phyloP scores from a whole-genome alignment of 2,113 vertebrate genomes.

The Pygoscelis adeliae region DNA sequence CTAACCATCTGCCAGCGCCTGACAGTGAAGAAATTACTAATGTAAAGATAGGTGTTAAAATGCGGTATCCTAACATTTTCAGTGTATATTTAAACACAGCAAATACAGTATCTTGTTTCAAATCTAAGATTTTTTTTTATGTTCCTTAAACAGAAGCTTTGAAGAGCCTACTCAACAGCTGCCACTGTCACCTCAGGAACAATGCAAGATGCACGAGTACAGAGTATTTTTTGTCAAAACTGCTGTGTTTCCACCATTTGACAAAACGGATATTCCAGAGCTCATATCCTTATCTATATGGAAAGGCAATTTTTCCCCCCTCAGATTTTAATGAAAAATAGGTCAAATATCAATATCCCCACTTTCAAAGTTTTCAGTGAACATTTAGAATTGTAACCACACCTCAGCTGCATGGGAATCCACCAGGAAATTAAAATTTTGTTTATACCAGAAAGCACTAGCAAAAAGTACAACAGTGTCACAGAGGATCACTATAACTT shows the following conservation, averaged over 20 bases:
- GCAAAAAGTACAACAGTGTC: neutral
- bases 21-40: neutral
- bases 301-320: neutral
- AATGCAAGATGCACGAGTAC: neutral
- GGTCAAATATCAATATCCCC: neutral
- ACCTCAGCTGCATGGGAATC: neutral
- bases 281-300: accelerated
- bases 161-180: neutral
- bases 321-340: neutral
- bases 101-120: neutral
- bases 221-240: neutral
- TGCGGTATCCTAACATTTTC: accelerated
- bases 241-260: neutral
- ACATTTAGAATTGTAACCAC: neutral
- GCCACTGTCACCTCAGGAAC: neutral
- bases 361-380: neutral
- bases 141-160: neutral
- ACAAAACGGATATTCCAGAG: neutral
- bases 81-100: neutral
- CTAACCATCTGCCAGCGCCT: neutral
- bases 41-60: accelerated
- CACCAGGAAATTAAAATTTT: neutral
- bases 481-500: neutral
- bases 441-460: neutral
- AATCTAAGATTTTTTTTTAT: neutral